Evolutionary conservation across 2,113 vertebrate species (phyloP).

Genomic region (Scortum barcoo): DNA sequence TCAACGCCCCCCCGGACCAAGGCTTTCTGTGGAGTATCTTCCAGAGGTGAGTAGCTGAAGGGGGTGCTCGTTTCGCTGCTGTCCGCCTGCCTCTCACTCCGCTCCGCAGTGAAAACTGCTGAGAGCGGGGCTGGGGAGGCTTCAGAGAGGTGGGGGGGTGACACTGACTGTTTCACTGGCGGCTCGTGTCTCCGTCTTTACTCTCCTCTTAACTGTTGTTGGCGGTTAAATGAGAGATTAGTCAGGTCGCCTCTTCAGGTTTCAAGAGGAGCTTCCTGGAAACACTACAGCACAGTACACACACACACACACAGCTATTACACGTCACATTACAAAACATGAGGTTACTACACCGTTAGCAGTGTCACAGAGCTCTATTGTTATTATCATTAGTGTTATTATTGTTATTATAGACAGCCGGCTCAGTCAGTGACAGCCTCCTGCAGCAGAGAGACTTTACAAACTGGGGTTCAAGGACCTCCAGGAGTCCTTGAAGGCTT

Average conservation of each 20-base stretch:
- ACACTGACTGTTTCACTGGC: slow-evolving; percentile 11
- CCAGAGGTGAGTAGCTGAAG: slow-evolving; percentile 84
- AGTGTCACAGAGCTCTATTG: neutral
- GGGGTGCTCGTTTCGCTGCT: neutral
- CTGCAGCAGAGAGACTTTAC: neutral
- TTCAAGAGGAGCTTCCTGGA: slow-evolving; percentile 50
- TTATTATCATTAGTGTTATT: neutral
- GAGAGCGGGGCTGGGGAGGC: slow-evolving; percentile 5
- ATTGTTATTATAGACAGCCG: neutral
- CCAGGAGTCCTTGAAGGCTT: slow-evolving; percentile 71
- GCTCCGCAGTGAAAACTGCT: slow-evolving; percentile 53
- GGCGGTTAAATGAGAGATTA: neutral
- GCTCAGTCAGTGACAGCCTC: neutral
- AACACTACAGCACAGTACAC: slow-evolving; percentile 9
- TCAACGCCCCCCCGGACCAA: slow-evolving; percentile 82
- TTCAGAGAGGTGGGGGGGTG: neutral
- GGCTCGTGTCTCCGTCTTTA: neutral
- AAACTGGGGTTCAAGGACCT: slow-evolving; percentile 59
- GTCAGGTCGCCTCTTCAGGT: slow-evolving; percentile 10
- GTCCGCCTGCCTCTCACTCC: slow-evolving; percentile 16
- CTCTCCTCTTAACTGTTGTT: neutral
- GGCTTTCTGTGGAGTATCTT: slow-evolving; percentile 88
- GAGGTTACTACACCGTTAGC: neutral
- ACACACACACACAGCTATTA: neutral
- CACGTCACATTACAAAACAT: slow-evolving; percentile 21